Evolutionary conservation across 1,140 invertebrate genomes (phyloP).

Genomic region (Drosophila rhopaloa): DNA sequence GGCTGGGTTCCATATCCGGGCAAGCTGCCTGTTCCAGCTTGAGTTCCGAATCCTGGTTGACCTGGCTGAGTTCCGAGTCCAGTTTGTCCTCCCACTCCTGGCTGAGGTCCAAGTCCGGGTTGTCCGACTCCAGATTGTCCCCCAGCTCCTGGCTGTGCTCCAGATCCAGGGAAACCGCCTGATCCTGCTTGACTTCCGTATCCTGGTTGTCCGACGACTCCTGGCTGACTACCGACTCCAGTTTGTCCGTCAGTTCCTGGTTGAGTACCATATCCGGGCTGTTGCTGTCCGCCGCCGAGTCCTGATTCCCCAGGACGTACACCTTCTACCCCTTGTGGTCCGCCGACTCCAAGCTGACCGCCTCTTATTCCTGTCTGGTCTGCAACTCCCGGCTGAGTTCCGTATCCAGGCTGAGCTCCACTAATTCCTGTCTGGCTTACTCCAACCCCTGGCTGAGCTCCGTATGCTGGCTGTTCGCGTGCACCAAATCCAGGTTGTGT

Average conservation of each 20-base stretch:
- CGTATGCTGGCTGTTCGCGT: constrained; percentile 14
- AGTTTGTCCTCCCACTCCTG: constrained; percentile 16
- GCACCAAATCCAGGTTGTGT: constrained; percentile 12
- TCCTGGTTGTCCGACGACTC: not conserved
- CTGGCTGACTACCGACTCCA: not conserved
- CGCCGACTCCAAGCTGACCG: not conserved
- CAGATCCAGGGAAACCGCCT: no score
- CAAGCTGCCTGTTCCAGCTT: no score
- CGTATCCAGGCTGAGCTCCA: constrained; percentile 9
- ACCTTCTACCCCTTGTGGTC: constrained; percentile 1
- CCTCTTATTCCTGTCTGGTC: constrained; percentile 8
- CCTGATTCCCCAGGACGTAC: constrained; percentile 5
- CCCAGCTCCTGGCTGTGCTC: constrained; percentile 11
- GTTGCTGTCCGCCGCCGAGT: not conserved
- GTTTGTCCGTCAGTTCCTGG: constrained; percentile 5
- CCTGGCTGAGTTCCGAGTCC: constrained; percentile 6
- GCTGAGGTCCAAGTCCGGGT: not conserved
- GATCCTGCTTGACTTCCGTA: no score
- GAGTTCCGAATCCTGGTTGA: not conserved
- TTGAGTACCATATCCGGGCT: constrained; percentile 2
- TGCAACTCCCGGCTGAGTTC: constrained; percentile 8
- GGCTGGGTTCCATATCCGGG: no score
- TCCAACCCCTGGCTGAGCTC: constrained; percentile 16
- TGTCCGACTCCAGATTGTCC: not conserved
- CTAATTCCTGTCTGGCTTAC: not conserved